Conservation (phyloP, 2,113 vertebrate genomes). For the Monopterus albus region DNA sequence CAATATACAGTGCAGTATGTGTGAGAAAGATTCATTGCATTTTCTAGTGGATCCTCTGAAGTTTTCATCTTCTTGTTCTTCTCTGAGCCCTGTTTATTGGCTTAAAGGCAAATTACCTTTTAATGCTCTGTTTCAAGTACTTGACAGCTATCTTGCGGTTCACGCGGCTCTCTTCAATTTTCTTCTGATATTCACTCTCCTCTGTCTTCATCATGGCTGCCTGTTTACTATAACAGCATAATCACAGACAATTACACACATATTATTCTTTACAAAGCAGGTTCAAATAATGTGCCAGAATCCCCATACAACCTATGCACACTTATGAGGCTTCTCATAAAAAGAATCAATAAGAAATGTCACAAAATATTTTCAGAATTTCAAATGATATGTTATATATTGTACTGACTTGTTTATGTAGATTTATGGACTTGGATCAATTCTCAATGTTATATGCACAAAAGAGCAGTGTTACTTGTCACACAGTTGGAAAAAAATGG, state of each 20-base stretch:
- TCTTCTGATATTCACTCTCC: constrained; percentile 71
- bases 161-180: constrained; percentile 74
- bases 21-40: too few relatives aligned
- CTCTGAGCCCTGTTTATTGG: constrained; percentile 3
- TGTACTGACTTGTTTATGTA: too few relatives aligned
- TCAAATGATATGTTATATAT: neutral
- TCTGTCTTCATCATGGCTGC: constrained; percentile 55
- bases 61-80: constrained; percentile 1
- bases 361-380: neutral
- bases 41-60: neutral
- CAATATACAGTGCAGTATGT: constrained; percentile 9
- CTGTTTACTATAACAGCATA: constrained; percentile 79
- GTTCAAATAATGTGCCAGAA: neutral
- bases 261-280: neutral
- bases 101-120: constrained; percentile 80
- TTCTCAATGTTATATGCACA: neutral
- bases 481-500: neutral
- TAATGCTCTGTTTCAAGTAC: constrained; percentile 86
- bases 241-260: constrained; percentile 26
- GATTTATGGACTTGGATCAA: neutral
- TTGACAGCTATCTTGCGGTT: constrained; percentile 77
- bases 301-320: too few relatives aligned
- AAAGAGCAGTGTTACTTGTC: neutral
- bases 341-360: too few relatives aligned
- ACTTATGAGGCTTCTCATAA: neutral